Evolutionary conservation across 2,888 invertebrate genomes (phyloP).

Genomic region (Sarcophaga subvicina): DNA sequence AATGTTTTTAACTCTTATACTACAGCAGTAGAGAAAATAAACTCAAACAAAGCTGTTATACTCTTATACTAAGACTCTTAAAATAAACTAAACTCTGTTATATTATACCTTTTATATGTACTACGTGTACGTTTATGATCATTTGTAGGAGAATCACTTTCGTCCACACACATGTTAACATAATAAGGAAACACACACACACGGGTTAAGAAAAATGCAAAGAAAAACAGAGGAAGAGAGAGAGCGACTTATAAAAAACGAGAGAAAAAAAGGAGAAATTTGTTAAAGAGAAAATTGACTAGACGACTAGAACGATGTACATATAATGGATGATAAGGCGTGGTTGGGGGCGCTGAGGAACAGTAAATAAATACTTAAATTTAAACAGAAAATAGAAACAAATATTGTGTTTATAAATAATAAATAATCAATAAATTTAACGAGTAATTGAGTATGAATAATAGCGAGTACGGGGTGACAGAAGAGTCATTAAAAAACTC

Average conservation of each 20-base stretch:
- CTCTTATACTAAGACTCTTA: too few relatives aligned
- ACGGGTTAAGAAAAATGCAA: too few relatives aligned
- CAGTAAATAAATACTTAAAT: not conserved
- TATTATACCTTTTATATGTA: too few relatives aligned
- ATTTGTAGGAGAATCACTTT: too few relatives aligned
- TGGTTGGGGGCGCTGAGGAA: not conserved
- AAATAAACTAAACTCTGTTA: too few relatives aligned
- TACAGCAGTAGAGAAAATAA: not conserved
- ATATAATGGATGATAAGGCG: conserved; percentile 29
- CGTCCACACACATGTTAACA: not conserved
- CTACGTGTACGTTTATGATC: too few relatives aligned
- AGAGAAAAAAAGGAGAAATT: conserved; percentile 7
- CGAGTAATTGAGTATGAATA: conserved; percentile 33
- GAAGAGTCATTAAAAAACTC: conserved; percentile 72
- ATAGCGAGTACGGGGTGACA: not conserved
- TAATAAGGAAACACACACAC: not conserved
- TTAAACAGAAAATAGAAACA: conserved; percentile 11
- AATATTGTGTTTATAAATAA: not conserved
- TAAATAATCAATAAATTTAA: conserved; percentile 10
- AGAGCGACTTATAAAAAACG: not conserved
- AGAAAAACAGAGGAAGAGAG: too few relatives aligned
- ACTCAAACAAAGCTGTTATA: conserved; percentile 30
- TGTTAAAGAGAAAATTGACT: conserved; percentile 59
- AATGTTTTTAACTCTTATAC: conserved; percentile 27
- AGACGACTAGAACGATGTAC: conserved; percentile 69